A percentile compares a stretch with the other conserved stretches of the same genome.
These are phyloP conservation scores for Drosophila oshimai DNA, from an alignment of 1,140 invertebrate genomes.

Conservation along the genomic window DNA sequence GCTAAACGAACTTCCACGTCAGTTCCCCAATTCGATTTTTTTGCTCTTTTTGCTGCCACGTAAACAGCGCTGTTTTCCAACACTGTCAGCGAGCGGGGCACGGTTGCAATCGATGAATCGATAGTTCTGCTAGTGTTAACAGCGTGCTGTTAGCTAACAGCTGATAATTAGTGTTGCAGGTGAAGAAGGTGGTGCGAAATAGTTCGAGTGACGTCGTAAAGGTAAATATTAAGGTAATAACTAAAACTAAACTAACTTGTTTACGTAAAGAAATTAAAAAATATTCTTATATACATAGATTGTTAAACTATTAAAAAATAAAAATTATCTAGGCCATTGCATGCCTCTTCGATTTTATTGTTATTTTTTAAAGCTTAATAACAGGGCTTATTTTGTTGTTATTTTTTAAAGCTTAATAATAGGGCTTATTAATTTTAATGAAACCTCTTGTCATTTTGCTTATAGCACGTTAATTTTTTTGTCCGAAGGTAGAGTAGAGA, in stretches of 20 bases:
- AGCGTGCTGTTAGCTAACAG: conserved; percentile 2
- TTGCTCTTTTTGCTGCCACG: conserved; percentile 68
- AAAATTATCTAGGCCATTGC: too few relatives aligned
- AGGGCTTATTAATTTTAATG: too few relatives aligned
- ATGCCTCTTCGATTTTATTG: too few relatives aligned
- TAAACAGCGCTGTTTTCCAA: conserved; percentile 48
- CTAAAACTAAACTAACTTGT: too few relatives aligned
- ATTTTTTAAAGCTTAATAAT: too few relatives aligned
- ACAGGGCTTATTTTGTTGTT: too few relatives aligned
- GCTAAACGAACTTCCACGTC: conserved; percentile 80
- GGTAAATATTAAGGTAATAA: background rate
- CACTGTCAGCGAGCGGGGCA: background rate
- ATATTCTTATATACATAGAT: too few relatives aligned
- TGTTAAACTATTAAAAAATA: too few relatives aligned
- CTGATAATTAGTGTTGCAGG: background rate
- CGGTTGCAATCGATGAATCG: background rate
- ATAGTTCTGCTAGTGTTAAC: background rate
- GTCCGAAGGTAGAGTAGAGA: background rate
- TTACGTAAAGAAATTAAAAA: too few relatives aligned
- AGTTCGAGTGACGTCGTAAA: background rate
- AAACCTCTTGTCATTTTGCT: too few relatives aligned
- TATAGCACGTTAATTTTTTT: background rate
- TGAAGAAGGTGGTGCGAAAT: background rate
- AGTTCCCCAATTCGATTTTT: conserved; percentile 76
- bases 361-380: too few relatives aligned